Percentiles rank a stretch among this genome's conserved stretches.
Evolutionary conservation across 23 tunicate genomes (phyloP).

Genomic region (Styela plicata): DNA sequence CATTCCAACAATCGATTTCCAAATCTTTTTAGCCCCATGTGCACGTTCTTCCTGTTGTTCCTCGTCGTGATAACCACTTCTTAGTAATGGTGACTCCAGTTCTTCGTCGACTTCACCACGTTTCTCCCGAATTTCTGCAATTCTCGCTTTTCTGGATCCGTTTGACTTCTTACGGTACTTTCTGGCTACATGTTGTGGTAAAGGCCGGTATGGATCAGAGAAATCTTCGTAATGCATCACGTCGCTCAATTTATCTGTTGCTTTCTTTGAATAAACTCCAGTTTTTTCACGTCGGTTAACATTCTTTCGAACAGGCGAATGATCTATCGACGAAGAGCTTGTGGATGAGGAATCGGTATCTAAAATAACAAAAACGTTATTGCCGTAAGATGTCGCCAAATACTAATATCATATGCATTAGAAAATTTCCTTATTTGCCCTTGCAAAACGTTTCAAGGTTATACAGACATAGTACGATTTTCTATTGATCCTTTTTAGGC

Average conservation of each 20-base stretch:
- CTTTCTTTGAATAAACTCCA: background rate
- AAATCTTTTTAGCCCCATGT: background rate
- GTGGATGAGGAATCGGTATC: background rate
- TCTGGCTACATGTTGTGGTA: background rate
- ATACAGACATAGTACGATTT: no score
- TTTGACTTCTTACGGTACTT: background rate
- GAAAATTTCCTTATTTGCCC: no score
- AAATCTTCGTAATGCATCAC: background rate
- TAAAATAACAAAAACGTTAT: background rate
- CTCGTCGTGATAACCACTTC: background rate
- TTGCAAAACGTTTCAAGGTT: no score
- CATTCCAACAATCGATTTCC: conserved; percentile 52
- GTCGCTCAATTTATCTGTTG: background rate
- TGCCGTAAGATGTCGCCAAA: no score
- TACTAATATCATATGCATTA: no score
- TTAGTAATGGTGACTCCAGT: background rate
- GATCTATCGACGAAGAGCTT: background rate
- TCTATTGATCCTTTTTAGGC: no score
- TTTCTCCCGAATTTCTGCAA: background rate
- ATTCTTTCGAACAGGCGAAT: background rate
- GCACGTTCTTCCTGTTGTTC: background rate
- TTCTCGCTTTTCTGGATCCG: background rate
- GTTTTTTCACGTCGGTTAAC: background rate
- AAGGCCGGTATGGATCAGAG: background rate
- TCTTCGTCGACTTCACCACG: background rate